A percentile compares a stretch with the other conserved stretches of the same genome.
phyloP scores from a whole-genome alignment of 2,113 vertebrate species.

The Bungarus multicinctus region DNA sequence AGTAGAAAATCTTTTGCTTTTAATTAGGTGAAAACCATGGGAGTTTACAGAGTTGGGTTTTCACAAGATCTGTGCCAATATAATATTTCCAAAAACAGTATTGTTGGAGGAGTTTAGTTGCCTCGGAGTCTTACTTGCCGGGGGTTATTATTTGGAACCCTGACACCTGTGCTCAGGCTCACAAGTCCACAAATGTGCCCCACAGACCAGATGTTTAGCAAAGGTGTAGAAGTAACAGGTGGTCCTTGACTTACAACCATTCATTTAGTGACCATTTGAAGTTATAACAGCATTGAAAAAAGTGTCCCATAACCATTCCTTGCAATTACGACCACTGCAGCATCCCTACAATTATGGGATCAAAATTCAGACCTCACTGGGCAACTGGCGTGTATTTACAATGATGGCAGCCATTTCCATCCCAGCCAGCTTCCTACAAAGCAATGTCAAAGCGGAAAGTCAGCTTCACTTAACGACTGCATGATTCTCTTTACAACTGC shows the following conservation, averaged over 20 bases:
- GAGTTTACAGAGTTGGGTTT: no score
- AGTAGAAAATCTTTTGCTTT: no score
- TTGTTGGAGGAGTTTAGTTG: no score
- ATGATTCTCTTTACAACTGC: not conserved
- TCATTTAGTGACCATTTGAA: not conserved
- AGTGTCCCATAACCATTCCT: not conserved
- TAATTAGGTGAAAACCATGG: no score
- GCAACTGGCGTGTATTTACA: no score
- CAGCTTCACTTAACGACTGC: not conserved
- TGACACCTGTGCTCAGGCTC: not conserved
- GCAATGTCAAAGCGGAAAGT: not conserved
- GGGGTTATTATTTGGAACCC: no score
- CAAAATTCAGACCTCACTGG: no score
- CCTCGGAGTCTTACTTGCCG: no score
- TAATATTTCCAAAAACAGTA: no score
- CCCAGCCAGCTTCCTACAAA: not conserved
- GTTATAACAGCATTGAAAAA: not conserved
- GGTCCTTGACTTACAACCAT: not conserved
- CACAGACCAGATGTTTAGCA: not conserved
- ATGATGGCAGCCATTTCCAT: not conserved
- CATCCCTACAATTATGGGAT: not conserved
- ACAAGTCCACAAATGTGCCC: not conserved
- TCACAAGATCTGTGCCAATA: no score
- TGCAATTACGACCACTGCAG: not conserved
- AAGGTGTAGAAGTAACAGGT: not conserved